Conservation (phyloP, 1,140 invertebrate species). For the Antheraea pernyi region DNA sequence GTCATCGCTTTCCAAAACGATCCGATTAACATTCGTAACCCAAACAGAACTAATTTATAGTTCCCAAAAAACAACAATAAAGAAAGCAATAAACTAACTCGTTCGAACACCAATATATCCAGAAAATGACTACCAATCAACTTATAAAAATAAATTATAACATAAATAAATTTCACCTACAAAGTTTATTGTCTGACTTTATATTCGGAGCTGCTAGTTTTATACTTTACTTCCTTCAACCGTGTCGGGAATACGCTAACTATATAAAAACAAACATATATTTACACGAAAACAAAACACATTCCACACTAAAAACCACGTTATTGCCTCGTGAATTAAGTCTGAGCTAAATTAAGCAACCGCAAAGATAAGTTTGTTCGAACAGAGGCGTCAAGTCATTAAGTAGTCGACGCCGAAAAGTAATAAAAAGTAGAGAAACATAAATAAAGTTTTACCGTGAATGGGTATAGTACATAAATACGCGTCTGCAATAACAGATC, state of each 20-base stretch:
- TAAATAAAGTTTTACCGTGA: constrained; percentile 56
- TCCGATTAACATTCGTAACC: constrained; percentile 10
- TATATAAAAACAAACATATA: constrained; percentile 32
- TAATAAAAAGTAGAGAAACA: constrained; percentile 62
- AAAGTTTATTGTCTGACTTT: constrained; percentile 58
- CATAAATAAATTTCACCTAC: constrained; percentile 50
- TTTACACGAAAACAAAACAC: neutral
- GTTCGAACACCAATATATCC: constrained; percentile 40
- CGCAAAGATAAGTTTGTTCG: constrained; percentile 28
- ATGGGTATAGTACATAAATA: constrained; percentile 36
- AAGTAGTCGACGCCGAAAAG: constrained; percentile 55
- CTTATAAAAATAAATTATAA: constrained; percentile 46
- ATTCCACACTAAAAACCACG: neutral
- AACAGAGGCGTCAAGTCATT: constrained; percentile 58
- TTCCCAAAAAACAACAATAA: constrained; percentile 38
- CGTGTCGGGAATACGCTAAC: constrained; percentile 58
- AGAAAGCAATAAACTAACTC: constrained; percentile 24
- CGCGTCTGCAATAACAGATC: constrained; percentile 34
- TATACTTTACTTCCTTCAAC: constrained; percentile 58
- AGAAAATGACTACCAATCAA: constrained; percentile 45
- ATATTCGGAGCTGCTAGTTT: constrained; percentile 45
- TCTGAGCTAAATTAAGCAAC: neutral
- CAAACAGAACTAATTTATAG: constrained; percentile 29
- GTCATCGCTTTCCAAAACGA: neutral
- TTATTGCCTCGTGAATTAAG: neutral